These are phyloP conservation scores for Aythya fuligula DNA, from an alignment of 2,797 vertebrate species.

Conservation along the genomic window DNA sequence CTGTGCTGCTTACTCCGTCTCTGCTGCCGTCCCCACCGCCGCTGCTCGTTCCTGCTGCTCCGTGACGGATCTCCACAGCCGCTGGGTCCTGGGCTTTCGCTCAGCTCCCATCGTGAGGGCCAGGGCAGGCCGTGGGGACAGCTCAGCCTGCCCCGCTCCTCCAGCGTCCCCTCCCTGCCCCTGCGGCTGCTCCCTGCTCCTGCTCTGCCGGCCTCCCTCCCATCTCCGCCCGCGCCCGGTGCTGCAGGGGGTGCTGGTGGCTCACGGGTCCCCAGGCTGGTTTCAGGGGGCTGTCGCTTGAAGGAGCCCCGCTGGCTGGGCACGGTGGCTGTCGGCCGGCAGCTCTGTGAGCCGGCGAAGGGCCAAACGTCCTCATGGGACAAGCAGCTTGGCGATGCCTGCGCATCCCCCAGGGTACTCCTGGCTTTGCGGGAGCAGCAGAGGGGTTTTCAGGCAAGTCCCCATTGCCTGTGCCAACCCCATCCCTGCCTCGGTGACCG, in stretches of 20 bases:
- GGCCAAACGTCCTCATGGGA: rapidly evolving
- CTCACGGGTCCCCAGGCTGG: not conserved
- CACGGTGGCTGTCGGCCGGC: not conserved
- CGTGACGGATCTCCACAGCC: not conserved
- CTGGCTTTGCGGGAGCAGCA: not conserved
- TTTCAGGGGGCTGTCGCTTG: not conserved
- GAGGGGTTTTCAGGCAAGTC: not conserved
- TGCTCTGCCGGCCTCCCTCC: not conserved
- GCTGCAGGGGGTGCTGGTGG: not conserved
- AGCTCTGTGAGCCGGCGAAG: not conserved
- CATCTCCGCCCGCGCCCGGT: not conserved
- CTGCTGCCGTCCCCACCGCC: not conserved
- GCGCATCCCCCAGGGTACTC: not conserved
- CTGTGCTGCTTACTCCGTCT: not conserved
- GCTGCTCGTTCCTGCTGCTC: not conserved
- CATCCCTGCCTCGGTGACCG: not conserved
- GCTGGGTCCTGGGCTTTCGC: not conserved
- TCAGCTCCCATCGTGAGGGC: rapidly evolving
- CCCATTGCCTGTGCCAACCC: not conserved
- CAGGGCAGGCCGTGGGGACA: rapidly evolving
- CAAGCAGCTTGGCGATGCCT: not conserved
- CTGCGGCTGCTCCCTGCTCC: not conserved
- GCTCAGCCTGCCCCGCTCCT: not conserved
- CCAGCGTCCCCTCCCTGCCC: not conserved
- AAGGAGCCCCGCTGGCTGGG: not conserved